phyloP scores from a whole-genome alignment of 1,140 invertebrate genomes.

The Pinna nobilis region DNA sequence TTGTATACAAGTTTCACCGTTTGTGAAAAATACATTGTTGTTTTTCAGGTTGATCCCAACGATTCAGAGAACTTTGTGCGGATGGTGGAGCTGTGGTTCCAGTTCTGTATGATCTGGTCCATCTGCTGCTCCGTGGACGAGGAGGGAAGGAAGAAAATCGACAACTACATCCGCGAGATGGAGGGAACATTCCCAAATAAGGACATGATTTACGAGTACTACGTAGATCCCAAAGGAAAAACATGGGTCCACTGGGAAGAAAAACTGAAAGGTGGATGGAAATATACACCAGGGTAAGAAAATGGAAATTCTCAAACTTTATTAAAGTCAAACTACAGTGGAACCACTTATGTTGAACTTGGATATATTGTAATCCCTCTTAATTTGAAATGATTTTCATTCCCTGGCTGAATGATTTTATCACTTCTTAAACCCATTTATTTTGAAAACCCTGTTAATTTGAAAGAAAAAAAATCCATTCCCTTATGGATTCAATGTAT shows the following conservation, averaged over 20 bases:
- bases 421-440: no score
- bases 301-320: not conserved
- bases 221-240: conserved; percentile 82
- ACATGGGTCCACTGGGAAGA: conserved; percentile 86
- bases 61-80: conserved; percentile 70
- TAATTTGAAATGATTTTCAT: no score
- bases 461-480: no score
- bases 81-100: conserved; percentile 86
- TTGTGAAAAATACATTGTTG: not conserved
- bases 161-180: conserved; percentile 87
- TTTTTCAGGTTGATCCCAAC: conserved; percentile 63
- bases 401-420: no score
- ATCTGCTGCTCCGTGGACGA: conserved; percentile 87
- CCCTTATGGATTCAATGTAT: no score
- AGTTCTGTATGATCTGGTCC: conserved; percentile 89
- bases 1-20: no score
- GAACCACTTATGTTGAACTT: no score
- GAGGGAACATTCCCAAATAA: conserved; percentile 89
- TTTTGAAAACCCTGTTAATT: no score
- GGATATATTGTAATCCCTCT: no score
- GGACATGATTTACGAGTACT: conserved; percentile 91
- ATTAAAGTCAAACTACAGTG: no score
- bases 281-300: conserved; percentile 80
- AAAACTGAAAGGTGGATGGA: conserved; percentile 83
- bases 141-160: conserved; percentile 85